These are phyloP conservation scores for Puma concolor DNA, from an alignment of 2,113 vertebrate species.

Conservation along the genomic window DNA sequence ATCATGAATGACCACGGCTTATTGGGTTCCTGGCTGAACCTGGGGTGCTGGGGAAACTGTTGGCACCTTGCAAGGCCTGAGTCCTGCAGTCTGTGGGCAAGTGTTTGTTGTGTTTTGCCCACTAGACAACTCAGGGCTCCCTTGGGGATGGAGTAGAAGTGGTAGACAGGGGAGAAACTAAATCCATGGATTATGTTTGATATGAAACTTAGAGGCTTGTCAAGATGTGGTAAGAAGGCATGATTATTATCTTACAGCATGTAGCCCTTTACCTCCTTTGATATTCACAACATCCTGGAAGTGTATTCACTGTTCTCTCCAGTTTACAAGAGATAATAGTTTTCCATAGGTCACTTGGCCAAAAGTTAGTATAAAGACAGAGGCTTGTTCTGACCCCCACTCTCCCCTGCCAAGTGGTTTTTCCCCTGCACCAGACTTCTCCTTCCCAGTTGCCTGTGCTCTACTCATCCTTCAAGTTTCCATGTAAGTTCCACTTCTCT, in stretches of 20 bases:
- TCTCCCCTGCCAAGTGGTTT: not conserved
- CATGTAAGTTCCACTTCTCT: not conserved
- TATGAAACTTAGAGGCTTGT: not conserved
- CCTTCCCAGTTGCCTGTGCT: not conserved
- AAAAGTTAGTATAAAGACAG: not conserved
- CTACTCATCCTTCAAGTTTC: not conserved
- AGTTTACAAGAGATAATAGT: not conserved
- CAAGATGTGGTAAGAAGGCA: not conserved
- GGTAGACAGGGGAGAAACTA: not conserved
- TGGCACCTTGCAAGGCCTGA: not conserved
- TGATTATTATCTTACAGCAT: not conserved
- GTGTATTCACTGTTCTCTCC: not conserved
- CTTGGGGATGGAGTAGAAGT: not conserved
- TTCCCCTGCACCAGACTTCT: not conserved
- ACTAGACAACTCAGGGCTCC: not conserved
- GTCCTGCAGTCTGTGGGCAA: not conserved
- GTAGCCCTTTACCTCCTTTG: not conserved
- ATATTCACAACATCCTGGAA: not conserved
- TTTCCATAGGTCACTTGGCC: not conserved
- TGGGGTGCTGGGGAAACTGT: not conserved
- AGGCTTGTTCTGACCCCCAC: not conserved
- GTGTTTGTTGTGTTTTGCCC: not conserved
- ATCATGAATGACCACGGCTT: not conserved
- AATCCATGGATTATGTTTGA: not conserved
- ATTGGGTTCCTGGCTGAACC: not conserved